These are phyloP conservation scores for Neofelis nebulosa DNA, from an alignment of 2,113 vertebrate species.

Conservation along the genomic window DNA sequence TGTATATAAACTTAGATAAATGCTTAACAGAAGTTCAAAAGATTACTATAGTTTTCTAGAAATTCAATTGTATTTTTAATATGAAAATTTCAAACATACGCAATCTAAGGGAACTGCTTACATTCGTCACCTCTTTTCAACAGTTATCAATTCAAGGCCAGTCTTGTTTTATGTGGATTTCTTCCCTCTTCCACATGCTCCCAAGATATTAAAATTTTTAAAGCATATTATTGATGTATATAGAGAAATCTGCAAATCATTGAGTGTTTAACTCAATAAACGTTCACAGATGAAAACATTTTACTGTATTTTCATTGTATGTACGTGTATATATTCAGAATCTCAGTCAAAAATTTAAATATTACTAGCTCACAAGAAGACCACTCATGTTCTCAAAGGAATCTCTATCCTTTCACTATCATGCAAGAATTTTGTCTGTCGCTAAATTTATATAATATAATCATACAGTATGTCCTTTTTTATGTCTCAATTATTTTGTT, in stretches of 20 bases:
- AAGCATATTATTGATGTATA: neutral
- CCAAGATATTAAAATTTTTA: neutral
- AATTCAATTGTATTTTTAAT: neutral
- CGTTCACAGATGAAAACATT: neutral
- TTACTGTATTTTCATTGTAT: neutral
- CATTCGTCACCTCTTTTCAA: neutral
- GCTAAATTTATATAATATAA: neutral
- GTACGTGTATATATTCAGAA: neutral
- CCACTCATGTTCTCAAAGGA: neutral
- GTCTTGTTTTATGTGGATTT: neutral
- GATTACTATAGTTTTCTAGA: neutral
- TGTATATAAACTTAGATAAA: neutral
- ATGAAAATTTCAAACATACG: neutral
- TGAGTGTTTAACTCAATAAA: neutral
- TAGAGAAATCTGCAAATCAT: neutral
- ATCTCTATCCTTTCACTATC: neutral
- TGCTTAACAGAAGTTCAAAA: neutral
- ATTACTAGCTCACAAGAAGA: neutral
- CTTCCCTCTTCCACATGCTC: neutral
- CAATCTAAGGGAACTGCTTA: neutral
- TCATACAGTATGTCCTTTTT: neutral
- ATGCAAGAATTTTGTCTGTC: neutral
- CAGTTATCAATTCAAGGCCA: neutral
- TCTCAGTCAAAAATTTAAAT: neutral
- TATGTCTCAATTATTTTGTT: neutral